A percentile compares a stretch with the other conserved stretches of the same genome.
Evolutionary conservation across 2,113 vertebrate species (phyloP).

Genomic region (Lasiurus cinereus): DNA sequence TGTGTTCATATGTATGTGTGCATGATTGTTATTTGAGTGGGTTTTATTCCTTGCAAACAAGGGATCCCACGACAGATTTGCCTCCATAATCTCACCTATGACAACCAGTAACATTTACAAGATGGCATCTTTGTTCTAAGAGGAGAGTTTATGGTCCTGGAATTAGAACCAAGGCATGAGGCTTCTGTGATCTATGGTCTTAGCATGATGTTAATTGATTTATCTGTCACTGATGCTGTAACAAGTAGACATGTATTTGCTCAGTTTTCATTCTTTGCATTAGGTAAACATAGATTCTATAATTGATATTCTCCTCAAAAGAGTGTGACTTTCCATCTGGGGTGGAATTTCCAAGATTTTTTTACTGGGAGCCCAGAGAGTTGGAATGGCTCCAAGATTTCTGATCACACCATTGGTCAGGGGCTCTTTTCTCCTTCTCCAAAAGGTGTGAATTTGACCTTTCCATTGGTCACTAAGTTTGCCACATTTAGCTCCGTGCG

Average conservation of each 20-base stretch:
- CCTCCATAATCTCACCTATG: background rate
- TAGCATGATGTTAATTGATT: background rate
- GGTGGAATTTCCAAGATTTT: slow-evolving; percentile 61
- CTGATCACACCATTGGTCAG: background rate
- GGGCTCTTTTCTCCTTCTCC: background rate
- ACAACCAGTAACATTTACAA: slow-evolving; percentile 4
- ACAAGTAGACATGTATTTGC: background rate
- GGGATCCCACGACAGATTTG: background rate
- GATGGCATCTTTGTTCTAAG: background rate
- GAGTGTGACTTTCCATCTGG: slow-evolving; percentile 70
- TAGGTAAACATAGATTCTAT: slow-evolving; percentile 66
- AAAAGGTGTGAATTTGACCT: slow-evolving; percentile 72
- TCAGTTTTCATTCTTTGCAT: slow-evolving; percentile 63
- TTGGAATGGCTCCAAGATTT: slow-evolving; percentile 54
- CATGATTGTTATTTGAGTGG: background rate
- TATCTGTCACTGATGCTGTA: slow-evolving; percentile 16
- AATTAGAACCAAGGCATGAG: background rate
- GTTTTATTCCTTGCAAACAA: background rate
- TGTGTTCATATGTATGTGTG: background rate
- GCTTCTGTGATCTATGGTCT: background rate
- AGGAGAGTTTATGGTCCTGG: background rate
- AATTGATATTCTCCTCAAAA: slow-evolving; percentile 55
- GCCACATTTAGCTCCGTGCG: slow-evolving; percentile 65
- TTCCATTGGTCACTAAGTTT: slow-evolving; percentile 68
- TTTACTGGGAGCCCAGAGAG: background rate